A percentile compares a stretch with the other conserved stretches of the same genome.
phyloP scores from a whole-genome alignment of 2,888 invertebrate species.

The Cordilura impudica region DNA sequence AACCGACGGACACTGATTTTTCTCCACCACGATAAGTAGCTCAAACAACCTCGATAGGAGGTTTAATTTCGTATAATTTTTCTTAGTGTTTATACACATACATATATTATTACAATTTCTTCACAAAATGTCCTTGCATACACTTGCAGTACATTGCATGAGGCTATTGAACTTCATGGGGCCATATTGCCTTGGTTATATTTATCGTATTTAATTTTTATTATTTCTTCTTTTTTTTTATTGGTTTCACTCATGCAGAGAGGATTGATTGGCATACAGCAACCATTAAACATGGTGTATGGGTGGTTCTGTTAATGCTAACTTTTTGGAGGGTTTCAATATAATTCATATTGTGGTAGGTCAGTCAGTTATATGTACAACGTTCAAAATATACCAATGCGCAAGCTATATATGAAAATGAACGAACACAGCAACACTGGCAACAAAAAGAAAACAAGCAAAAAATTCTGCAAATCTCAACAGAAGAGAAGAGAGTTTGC shows the following conservation, averaged over 20 bases:
- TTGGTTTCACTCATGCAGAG: conserved; percentile 3
- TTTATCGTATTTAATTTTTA: conserved; percentile 41
- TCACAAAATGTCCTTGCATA: conserved; percentile 67
- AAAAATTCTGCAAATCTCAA: neutral
- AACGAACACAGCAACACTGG: neutral
- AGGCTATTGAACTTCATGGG: conserved; percentile 67
- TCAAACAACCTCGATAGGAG: no score
- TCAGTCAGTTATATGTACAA: conserved; percentile 33
- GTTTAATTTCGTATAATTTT: no score
- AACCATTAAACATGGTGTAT: neutral
- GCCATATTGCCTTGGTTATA: conserved; percentile 66
- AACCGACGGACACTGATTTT: no score
- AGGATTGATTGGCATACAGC: neutral
- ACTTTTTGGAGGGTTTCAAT: conserved; percentile 40
- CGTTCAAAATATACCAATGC: neutral
- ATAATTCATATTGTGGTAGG: conserved; percentile 47
- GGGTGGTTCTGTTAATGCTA: neutral
- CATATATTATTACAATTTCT: no score
- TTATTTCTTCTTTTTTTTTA: no score
- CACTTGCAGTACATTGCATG: conserved; percentile 68
- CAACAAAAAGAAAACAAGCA: neutral
- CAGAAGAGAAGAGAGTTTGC: neutral
- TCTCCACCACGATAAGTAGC: no score
- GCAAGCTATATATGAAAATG: conserved; percentile 18
- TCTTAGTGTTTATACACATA: no score